Evolutionary conservation across 2,113 vertebrate species (phyloP).

Genomic region (Helogale parvula): DNA sequence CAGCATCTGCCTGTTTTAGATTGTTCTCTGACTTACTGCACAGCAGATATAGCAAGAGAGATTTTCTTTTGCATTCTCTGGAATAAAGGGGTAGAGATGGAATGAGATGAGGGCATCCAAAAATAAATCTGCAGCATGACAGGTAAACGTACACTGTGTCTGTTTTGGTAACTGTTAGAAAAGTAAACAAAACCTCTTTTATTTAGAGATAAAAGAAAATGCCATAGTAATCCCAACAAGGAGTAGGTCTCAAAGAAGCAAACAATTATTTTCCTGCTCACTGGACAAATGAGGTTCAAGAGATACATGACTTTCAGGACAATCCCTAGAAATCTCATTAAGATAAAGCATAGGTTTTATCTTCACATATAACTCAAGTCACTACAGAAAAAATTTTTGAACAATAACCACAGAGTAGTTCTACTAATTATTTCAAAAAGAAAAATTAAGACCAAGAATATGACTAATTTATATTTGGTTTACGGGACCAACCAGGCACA

Average conservation of each 20-base stretch:
- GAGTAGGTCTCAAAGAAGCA: background rate
- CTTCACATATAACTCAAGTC: background rate
- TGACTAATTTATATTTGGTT: background rate
- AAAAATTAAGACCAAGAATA: conserved; percentile 48
- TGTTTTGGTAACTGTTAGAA: background rate
- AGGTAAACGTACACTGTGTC: background rate
- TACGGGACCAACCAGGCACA: background rate
- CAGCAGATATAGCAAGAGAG: background rate
- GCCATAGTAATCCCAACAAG: background rate
- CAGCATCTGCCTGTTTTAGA: background rate
- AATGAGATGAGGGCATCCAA: background rate
- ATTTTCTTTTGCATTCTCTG: conserved; percentile 35
- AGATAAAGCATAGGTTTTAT: background rate
- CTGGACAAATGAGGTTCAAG: background rate
- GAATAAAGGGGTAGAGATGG: background rate
- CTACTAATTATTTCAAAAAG: background rate
- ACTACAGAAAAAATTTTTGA: background rate
- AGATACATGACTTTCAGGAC: background rate
- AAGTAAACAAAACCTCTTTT: conserved; percentile 11
- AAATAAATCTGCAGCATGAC: background rate
- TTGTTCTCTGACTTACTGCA: conserved; percentile 17
- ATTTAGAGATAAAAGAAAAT: conserved; percentile 35
- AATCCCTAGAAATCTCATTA: background rate
- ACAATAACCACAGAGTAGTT: background rate
- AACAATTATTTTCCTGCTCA: background rate